Evolutionary conservation across 2,888 invertebrate species (phyloP).

Genomic region (Eristalinus aeneus): DNA sequence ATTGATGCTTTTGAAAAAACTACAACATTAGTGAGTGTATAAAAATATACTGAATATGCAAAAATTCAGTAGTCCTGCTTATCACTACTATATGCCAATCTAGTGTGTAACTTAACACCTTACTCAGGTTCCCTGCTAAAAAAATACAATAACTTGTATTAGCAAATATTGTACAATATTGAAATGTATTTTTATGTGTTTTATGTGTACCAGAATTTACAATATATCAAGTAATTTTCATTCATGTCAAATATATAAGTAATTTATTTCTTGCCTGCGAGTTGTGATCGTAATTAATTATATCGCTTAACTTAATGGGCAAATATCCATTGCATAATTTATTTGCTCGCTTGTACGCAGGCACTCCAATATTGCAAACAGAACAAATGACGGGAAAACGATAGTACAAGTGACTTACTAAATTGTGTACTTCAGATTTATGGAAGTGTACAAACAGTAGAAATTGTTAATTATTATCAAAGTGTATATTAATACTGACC

Average conservation of each 20-base stretch:
- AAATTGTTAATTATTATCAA: slow-evolving; percentile 26
- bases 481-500: slow-evolving; percentile 10
- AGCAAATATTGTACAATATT: slow-evolving; percentile 24
- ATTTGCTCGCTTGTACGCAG: slow-evolving; percentile 9
- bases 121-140: too few species aligned
- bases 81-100: too few species aligned
- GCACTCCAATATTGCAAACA: slow-evolving; percentile 13
- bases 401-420: slow-evolving; percentile 6
- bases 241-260: slow-evolving; percentile 26
- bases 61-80: too few species aligned
- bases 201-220: slow-evolving; percentile 13
- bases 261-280: slow-evolving; percentile 4
- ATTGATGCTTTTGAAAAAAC: too few species aligned
- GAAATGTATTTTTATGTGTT: slow-evolving; percentile 26
- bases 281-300: slow-evolving; percentile 26
- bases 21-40: too few species aligned
- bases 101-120: too few species aligned
- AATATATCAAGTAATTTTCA: slow-evolving; percentile 35
- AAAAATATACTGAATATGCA: too few species aligned
- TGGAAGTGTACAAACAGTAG: not conserved
- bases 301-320: slow-evolving; percentile 25
- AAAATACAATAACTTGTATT: too few species aligned
- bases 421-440: slow-evolving; percentile 8
- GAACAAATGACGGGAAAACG: not conserved
- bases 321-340: slow-evolving; percentile 38